Base-by-base conservation (phyloP, 1,140 invertebrate genomes). In the Pseudomyrmex sp. region DNA sequence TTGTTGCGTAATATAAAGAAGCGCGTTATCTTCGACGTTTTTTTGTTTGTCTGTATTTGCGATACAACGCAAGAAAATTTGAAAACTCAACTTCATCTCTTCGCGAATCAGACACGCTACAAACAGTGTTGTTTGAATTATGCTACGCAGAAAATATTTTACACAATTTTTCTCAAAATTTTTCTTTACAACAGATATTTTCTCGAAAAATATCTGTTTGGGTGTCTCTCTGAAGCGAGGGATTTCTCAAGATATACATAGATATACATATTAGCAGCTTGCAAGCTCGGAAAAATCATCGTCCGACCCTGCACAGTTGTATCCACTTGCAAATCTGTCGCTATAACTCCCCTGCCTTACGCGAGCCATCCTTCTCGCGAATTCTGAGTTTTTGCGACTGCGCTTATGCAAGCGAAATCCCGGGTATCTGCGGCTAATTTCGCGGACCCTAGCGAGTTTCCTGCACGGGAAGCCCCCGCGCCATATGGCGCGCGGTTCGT, bases 341-440 rank as follows among this genome's bases (percentile, higher is more conserved):
- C 74, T 54, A 52, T 88, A 87, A 84, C 84, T 76, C 59, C 35
- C 23, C 44, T 48, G 18, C 62, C 35, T 35, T 50, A 15, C 56
- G 58, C 26, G 15, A 54, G 48, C 18, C 52, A 59, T 62, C 82
- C 56, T 56, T 68, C 69, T 35, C 59, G 12, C 15, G 23, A 18
- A 52, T 69, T 58, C 63, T 74, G 62, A 54, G 73, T 89, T 89
- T 86, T 89, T 89, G 87, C 79, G 23, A 54, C 9, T 9, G 18
- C 52, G 63, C 80, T 84, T 86, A 68, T 84, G 88, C 74, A 59
- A 88, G 63, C 73, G 61, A 69, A 84, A 88, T 89, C 52, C 82
- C 44, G 68, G 80, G 85, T 89, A 89, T 86, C 76, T 77, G 80
- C 56, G 87, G 84, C 23, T 86, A 88, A 84, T 86, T 77, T 88